Evolutionary conservation across 1,140 invertebrate species (phyloP).

Genomic region (Hyposmocoma kahamanoa): DNA sequence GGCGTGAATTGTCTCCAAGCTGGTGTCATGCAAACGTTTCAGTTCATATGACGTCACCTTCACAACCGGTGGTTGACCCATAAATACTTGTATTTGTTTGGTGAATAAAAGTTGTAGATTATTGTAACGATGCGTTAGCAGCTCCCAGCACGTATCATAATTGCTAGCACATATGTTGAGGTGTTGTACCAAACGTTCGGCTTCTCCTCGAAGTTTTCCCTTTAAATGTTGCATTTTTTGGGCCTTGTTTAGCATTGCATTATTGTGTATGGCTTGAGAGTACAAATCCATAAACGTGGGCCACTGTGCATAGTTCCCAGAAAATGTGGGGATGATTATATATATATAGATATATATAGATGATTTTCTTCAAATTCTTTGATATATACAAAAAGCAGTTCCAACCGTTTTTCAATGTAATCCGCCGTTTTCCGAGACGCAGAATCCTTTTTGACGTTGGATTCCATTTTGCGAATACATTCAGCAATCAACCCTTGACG

Average conservation of each 20-base stretch:
- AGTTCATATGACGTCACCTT: neutral
- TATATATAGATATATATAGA: neutral
- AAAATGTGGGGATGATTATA: neutral
- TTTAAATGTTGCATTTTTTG: conserved; percentile 3
- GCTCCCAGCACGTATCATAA: neutral
- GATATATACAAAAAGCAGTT: neutral
- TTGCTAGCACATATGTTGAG: neutral
- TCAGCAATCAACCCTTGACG: neutral
- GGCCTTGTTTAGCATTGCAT: neutral
- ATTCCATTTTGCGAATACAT: neutral
- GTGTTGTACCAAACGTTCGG: neutral
- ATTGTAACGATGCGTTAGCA: neutral
- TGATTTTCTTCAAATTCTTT: neutral
- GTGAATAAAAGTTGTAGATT: neutral
- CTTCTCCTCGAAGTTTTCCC: neutral
- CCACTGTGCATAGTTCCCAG: neutral
- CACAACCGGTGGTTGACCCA: neutral
- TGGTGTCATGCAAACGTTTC: conserved; percentile 2
- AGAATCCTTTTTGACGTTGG: neutral
- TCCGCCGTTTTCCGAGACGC: neutral
- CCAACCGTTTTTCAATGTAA: neutral
- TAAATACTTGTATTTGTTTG: neutral
- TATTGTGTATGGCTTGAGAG: neutral
- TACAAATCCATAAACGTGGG: conserved; percentile 1
- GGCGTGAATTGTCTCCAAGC: neutral